These are phyloP conservation scores for Zosterops borbonicus DNA, from an alignment of 2,113 vertebrate species.

Conservation along the genomic window DNA sequence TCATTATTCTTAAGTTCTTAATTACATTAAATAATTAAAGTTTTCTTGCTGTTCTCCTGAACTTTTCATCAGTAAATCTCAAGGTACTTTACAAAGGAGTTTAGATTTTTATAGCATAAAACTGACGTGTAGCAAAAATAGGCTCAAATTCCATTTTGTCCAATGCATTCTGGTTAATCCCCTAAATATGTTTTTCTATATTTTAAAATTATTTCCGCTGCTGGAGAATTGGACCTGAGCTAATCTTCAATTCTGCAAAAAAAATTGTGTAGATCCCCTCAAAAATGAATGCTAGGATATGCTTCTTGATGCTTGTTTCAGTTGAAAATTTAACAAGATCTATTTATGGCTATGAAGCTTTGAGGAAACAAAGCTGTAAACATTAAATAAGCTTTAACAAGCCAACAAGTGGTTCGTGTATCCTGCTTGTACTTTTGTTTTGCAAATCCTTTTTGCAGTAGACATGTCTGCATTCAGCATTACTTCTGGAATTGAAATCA, in stretches of 20 bases:
- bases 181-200: neutral
- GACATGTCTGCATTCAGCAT: neutral
- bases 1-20: neutral
- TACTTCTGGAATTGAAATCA: neutral
- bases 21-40: neutral
- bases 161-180: neutral
- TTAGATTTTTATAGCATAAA: neutral
- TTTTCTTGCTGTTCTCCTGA: neutral
- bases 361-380: neutral
- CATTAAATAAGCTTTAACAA: neutral
- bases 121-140: neutral
- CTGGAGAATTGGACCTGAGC: neutral
- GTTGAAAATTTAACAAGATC: neutral
- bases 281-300: neutral
- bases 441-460: neutral
- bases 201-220: neutral
- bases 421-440: neutral
- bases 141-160: neutral
- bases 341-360: neutral
- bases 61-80: neutral
- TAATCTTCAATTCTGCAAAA: neutral
- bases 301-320: neutral
- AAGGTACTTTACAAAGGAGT: neutral
- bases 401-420: neutral
- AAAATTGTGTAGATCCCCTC: neutral